A percentile compares a stretch with the other conserved stretches of the same genome.
phyloP scores from a whole-genome alignment of 2,888 invertebrate species.

The Clunio marinus region DNA sequence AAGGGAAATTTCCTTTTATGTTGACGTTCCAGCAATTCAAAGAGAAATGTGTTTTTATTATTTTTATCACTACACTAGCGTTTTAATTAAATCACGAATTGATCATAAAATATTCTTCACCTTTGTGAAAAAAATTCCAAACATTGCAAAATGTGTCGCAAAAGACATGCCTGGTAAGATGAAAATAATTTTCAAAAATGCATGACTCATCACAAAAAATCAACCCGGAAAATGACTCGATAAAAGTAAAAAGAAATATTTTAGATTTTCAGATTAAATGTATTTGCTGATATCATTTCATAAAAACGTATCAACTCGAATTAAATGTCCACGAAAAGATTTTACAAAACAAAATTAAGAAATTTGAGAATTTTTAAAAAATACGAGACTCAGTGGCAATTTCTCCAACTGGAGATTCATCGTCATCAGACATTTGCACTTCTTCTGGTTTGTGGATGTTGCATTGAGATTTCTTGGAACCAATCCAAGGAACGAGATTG shows the following conservation, averaged over 20 bases:
- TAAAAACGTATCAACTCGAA: too few relatives aligned
- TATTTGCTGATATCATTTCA: too few relatives aligned
- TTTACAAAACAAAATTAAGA: too few relatives aligned
- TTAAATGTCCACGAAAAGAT: too few relatives aligned
- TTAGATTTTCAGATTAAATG: too few relatives aligned
- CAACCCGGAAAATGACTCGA: not conserved
- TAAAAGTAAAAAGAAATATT: not conserved
- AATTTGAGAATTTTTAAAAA: too few relatives aligned
- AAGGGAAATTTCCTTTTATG: constrained; percentile 23
- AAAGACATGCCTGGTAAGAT: too few relatives aligned
- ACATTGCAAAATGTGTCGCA: constrained; percentile 19
- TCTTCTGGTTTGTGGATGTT: not conserved
- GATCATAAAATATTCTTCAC: constrained; percentile 29
- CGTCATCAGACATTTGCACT: not conserved
- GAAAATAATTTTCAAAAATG: not conserved
- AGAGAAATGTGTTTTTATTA: constrained; percentile 8
- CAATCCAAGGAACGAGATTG: constrained; percentile 5
- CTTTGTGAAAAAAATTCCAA: not conserved
- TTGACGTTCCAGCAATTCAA: constrained; percentile 19
- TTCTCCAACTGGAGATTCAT: too few relatives aligned
- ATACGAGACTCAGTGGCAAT: too few relatives aligned
- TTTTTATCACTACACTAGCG: not conserved
- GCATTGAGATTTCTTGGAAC: not conserved
- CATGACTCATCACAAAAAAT: not conserved
- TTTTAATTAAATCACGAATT: constrained; percentile 38